These are phyloP conservation scores for Popillia japonica DNA, from an alignment of 1,140 invertebrate species.

Conservation along the genomic window DNA sequence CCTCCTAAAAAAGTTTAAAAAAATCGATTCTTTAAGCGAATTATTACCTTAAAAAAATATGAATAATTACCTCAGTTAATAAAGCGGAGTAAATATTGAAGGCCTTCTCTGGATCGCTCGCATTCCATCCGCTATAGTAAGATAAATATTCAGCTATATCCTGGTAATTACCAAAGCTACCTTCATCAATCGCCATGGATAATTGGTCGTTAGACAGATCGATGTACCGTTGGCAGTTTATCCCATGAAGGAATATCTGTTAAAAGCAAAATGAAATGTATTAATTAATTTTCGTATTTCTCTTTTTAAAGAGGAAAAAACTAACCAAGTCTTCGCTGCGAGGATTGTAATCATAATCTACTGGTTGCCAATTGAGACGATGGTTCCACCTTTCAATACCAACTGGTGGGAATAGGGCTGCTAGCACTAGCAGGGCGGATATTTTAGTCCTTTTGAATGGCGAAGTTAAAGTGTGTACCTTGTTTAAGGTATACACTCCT, in stretches of 20 bases:
- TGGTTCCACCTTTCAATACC: constrained; percentile 53
- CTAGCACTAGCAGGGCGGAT: constrained; percentile 57
- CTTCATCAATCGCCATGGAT: neutral
- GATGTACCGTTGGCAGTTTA: constrained; percentile 13
- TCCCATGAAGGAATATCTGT: neutral
- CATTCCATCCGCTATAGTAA: constrained; percentile 12
- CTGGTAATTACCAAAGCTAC: constrained; percentile 1
- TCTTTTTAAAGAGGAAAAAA: neutral
- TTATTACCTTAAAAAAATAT: neutral
- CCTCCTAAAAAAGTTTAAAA: neutral
- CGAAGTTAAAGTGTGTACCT: constrained; percentile 65
- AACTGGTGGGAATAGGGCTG: constrained; percentile 57
- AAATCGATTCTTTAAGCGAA: neutral
- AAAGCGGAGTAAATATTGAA: neutral
- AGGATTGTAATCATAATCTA: constrained; percentile 48
- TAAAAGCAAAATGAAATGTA: neutral
- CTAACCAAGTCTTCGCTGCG: constrained; percentile 6
- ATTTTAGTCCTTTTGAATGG: constrained; percentile 69
- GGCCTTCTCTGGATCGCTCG: neutral
- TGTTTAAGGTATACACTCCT: constrained; percentile 50
- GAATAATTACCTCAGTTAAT: neutral
- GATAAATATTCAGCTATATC: constrained; percentile 15
- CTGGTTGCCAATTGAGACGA: constrained; percentile 59
- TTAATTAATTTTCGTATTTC: too few relatives aligned
- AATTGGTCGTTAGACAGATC: constrained; percentile 8